These are phyloP conservation scores for Brienomyrus brachyistius DNA, from an alignment of 2,113 vertebrate genomes.

Conservation along the genomic window DNA sequence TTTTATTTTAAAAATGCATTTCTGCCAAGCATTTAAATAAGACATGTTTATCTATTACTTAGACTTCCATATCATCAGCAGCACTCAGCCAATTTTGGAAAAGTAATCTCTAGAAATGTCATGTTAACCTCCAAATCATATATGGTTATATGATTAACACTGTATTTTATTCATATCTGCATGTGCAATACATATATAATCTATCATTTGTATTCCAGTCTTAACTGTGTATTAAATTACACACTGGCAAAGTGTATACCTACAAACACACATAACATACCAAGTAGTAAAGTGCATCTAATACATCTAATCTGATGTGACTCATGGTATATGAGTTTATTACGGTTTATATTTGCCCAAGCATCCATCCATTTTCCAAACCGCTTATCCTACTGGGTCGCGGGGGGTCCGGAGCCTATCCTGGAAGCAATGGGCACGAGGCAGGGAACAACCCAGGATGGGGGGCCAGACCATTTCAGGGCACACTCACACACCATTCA, in stretches of 20 bases:
- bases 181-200: not conserved
- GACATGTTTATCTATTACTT: not conserved
- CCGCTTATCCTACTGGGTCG: too few species aligned
- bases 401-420: too few species aligned
- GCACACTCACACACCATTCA: too few species aligned
- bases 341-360: not conserved
- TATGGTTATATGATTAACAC: not conserved
- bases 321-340: not conserved
- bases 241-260: not conserved
- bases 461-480: too few species aligned
- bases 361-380: not conserved
- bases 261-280: not conserved
- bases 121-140: not conserved
- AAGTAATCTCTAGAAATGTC: not conserved
- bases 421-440: too few species aligned
- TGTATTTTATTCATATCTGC: not conserved
- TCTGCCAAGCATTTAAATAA: not conserved
- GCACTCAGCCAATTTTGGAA: not conserved
- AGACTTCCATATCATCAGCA: not conserved
- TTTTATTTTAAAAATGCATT: not conserved
- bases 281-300: not conserved
- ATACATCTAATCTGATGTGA: not conserved
- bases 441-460: too few species aligned
- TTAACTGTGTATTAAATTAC: not conserved
- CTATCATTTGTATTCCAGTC: not conserved